Base-by-base conservation (phyloP, 2,888 invertebrate genomes). In the Tubulanus polymorphus region DNA sequence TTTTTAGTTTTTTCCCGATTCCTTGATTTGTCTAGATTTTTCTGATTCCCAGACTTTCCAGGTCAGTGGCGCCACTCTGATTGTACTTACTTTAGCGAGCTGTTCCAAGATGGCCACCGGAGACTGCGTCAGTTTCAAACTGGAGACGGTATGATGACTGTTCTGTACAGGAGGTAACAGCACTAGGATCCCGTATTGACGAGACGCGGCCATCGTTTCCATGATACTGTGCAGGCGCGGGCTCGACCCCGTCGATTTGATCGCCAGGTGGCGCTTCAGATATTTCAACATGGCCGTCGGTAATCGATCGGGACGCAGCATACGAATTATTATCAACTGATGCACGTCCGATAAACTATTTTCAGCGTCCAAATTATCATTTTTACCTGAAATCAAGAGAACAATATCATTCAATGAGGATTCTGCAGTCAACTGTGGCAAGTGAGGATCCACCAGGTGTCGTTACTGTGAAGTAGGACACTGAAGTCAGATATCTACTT, bases 251-350 rank as follows among this genome's bases (percentile, higher is more conserved):
- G 64, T 64, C 28, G 70, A 68, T 35, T 68, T 67, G 15, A 69
- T 56, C 18, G 64, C 63, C 6, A 75, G 67, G 55, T 72, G 68
- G 29, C 67, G 63, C 54, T 67, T 66, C 41, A 75, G 70, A 59
- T 76, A 76, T 32, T 60, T 61, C 3, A 66, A 54, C 50, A 76
- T 64, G 18, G 76, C 74, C 18, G 62, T 56, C 5, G 70, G 74
- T n/a, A 77, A 64, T 35, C 78, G 68, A 60, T 78, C 78, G 8
- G 74, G 75, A n/a, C 78, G 63, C 30, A 78, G 61, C 68, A 77
- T 72, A 18, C 78, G 66, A 18, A 78, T 59, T n/a, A 78, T 55
- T n/a, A 78, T 59, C 2, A 77, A 63, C 41, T 73, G 70, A 61
- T 76, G 76, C 65, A 76, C 74, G 54, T 74, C 74, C 6, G 41